Percentiles rank a stretch among this genome's conserved stretches.
phyloP scores from a whole-genome alignment of 2,797 vertebrate genomes.

The Mycteria americana region DNA sequence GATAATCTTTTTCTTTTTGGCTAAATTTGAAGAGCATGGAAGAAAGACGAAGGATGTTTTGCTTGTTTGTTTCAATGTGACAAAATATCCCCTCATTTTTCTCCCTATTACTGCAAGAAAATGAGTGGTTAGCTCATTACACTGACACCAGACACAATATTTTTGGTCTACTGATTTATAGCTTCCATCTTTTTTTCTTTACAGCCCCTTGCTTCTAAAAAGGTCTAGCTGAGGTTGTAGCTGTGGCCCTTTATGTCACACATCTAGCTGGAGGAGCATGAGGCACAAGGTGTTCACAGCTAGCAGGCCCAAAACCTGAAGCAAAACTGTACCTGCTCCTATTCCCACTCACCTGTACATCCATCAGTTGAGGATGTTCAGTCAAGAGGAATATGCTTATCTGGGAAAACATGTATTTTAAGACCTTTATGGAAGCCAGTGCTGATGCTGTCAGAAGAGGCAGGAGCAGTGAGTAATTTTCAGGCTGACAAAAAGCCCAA shows the following conservation, averaged over 20 bases:
- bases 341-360: background rate
- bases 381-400: background rate
- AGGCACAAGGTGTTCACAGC: background rate
- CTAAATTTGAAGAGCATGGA: background rate
- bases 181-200: background rate
- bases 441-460: background rate
- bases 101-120: background rate
- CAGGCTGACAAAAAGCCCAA: constrained; percentile 16
- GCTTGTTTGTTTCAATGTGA: background rate
- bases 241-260: background rate
- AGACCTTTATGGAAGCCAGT: background rate
- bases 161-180: background rate
- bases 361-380: background rate
- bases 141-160: background rate
- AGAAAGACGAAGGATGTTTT: background rate
- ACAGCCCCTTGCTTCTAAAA: background rate
- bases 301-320: background rate
- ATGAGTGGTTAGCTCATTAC: background rate
- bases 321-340: background rate
- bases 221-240: background rate
- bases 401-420: background rate
- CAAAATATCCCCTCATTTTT: background rate
- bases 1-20: background rate
- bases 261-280: background rate
- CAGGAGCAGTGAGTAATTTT: constrained; percentile 10